A percentile compares a stretch with the other conserved stretches of the same genome.
phyloP scores from a whole-genome alignment of 2,888 invertebrate genomes.

The Doris montereyensis region DNA sequence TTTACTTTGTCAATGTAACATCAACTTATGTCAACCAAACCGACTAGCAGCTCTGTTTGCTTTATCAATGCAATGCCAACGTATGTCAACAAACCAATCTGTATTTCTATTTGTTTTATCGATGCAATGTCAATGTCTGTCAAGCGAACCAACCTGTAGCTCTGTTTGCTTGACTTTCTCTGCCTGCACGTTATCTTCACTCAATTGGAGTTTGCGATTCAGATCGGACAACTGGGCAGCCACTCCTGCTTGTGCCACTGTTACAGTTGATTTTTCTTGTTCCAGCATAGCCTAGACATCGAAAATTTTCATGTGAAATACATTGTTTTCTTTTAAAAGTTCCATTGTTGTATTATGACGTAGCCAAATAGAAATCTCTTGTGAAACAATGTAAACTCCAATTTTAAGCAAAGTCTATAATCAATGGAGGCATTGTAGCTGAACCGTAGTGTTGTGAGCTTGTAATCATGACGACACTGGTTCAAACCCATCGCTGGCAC shows the following conservation, averaged over 20 bases:
- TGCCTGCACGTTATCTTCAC: constrained; percentile 57
- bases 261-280: constrained; percentile 55
- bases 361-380: too few species aligned
- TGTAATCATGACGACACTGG: too few species aligned
- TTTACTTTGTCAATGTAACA: too few species aligned
- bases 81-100: background rate
- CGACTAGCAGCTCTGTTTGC: background rate
- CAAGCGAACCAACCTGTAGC: constrained; percentile 53
- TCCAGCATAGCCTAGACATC: constrained; percentile 49
- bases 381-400: too few species aligned
- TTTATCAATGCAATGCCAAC: background rate
- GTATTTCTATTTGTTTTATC: too few species aligned
- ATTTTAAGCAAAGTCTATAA: too few species aligned
- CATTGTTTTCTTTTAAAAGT: too few species aligned
- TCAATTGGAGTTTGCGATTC: constrained; percentile 54
- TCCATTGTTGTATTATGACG: too few species aligned
- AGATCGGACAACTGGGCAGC: constrained; percentile 58
- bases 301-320: background rate
- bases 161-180: constrained; percentile 58
- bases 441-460: too few species aligned
- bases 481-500: too few species aligned
- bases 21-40: background rate
- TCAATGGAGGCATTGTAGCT: too few species aligned
- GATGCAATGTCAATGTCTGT: too few species aligned
- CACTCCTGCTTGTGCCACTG: constrained; percentile 49